phyloP scores from a whole-genome alignment of 2,113 vertebrate species.

The Megaptera novaeangliae region DNA sequence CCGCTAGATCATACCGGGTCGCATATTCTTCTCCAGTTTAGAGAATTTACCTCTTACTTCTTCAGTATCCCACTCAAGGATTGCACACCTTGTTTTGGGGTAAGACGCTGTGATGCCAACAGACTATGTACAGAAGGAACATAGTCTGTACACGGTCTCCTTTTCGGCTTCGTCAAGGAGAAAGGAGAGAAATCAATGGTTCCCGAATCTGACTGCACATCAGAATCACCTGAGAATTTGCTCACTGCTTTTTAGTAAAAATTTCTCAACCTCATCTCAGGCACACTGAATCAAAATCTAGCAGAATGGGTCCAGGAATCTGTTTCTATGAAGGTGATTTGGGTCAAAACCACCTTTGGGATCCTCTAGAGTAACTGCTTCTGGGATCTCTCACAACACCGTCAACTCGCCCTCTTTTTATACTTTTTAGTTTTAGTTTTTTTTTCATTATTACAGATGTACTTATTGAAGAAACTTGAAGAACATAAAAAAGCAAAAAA shows the following conservation, averaged over 20 bases:
- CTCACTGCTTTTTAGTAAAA: not conserved
- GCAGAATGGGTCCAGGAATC: not conserved
- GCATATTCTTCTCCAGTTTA: not conserved
- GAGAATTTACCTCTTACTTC: not conserved
- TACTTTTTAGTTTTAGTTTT: not conserved
- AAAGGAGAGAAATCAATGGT: not conserved
- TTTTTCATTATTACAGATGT: not conserved
- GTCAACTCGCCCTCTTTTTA: not conserved
- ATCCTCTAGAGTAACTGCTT: not conserved
- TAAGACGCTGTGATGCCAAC: not conserved
- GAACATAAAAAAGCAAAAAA: not conserved
- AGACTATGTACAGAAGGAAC: not conserved
- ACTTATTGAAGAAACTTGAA: not conserved
- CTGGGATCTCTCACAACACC: not conserved
- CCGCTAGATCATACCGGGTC: not conserved
- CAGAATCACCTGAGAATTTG: not conserved
- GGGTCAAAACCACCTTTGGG: not conserved
- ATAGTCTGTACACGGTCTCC: not conserved
- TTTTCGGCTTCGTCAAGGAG: not conserved
- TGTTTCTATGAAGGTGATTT: not conserved
- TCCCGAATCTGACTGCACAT: not conserved
- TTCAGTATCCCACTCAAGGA: not conserved
- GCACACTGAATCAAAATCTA: not conserved
- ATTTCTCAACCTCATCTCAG: not conserved
- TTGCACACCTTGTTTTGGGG: not conserved